Evolutionary conservation across 2,113 vertebrate species (phyloP).

Genomic region (Heterotilapia buettikoferi): DNA sequence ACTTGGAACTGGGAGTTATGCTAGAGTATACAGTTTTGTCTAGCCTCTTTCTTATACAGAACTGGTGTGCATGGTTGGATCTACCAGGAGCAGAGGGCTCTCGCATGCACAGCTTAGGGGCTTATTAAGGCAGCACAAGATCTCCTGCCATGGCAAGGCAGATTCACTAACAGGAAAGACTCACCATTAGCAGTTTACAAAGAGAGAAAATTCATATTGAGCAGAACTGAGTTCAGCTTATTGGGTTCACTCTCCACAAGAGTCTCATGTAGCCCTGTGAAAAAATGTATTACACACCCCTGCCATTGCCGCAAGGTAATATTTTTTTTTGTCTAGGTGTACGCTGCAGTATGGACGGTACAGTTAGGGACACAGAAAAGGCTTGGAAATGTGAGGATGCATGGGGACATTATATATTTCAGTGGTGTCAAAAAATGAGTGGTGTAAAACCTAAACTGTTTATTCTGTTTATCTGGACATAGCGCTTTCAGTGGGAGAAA

Average conservation of each 20-base stretch:
- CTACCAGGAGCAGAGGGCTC: background rate
- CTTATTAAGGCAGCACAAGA: background rate
- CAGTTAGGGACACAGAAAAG: background rate
- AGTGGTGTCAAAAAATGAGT: background rate
- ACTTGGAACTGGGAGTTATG: background rate
- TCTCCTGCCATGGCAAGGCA: background rate
- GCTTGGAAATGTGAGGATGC: background rate
- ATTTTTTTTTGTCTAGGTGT: background rate
- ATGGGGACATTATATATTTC: background rate
- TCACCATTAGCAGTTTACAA: background rate
- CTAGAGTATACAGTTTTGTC: background rate
- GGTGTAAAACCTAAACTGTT: background rate
- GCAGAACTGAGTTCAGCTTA: background rate
- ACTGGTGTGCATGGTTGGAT: background rate
- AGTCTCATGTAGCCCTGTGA: background rate
- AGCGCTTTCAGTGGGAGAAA: background rate
- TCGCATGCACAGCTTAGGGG: background rate
- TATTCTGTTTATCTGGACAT: background rate
- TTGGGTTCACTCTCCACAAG: background rate
- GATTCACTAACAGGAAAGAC: background rate
- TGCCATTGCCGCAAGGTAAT: background rate
- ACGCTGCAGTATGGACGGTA: rapidly evolving
- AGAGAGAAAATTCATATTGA: background rate
- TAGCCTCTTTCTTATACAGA: background rate
- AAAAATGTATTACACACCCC: rapidly evolving